Conservation (phyloP, 2,113 vertebrate genomes). For the Riparia riparia region DNA sequence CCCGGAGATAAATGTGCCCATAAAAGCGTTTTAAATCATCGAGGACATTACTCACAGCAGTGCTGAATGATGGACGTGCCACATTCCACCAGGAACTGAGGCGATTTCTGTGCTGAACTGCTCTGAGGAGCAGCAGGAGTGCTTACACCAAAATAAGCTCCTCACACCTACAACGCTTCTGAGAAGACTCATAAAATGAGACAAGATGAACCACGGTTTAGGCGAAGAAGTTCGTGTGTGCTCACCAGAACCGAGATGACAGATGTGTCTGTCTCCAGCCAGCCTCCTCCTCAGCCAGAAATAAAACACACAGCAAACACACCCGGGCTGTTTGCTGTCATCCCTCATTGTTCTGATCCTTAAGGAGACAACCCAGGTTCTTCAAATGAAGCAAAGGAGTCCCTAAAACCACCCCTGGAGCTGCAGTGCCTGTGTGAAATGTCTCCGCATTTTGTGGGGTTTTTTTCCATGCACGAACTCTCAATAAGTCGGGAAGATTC, state of each 20-base stretch:
- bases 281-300: neutral
- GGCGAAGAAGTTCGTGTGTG: neutral
- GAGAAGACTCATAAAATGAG: neutral
- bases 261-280: neutral
- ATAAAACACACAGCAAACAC: neutral
- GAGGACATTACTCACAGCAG: neutral
- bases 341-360: neutral
- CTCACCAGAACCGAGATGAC: neutral
- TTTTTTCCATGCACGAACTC: neutral
- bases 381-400: neutral
- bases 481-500: accelerated
- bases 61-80: neutral
- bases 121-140: neutral
- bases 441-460: accelerated
- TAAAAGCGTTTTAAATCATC: constrained; percentile 12
- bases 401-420: neutral
- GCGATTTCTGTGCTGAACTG: neutral
- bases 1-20: neutral
- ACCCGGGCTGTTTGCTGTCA: neutral
- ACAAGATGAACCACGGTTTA: neutral
- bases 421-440: neutral
- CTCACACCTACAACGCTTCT: neutral
- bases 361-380: neutral
- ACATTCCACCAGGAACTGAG: neutral
- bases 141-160: neutral